A percentile compares a stretch with the other conserved stretches of the same genome.
Conservation (phyloP, 35 echinoderm and acorn worm genomes). For the Strongylocentrotus purpuratus region DNA sequence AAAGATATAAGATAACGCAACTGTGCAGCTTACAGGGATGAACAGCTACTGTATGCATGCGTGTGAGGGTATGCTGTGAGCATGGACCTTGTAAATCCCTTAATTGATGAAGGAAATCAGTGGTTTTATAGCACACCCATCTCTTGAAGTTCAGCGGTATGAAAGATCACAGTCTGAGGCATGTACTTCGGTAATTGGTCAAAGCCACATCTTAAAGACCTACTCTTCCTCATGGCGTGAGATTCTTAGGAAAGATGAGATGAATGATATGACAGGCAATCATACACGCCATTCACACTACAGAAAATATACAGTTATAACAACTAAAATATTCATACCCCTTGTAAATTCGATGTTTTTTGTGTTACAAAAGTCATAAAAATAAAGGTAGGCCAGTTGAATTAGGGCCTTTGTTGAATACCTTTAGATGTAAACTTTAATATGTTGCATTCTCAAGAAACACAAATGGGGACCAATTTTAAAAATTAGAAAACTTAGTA, state of each 20-base stretch:
- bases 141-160: neutral
- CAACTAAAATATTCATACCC: no score
- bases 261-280: slow-evolving; percentile 17
- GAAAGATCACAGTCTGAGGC: neutral
- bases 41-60: neutral
- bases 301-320: no score
- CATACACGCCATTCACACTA: neutral
- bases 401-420: no score
- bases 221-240: neutral
- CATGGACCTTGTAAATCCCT: neutral
- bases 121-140: neutral
- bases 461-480: no score
- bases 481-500: no score
- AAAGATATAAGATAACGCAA: neutral
- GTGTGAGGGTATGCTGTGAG: neutral
- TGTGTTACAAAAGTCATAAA: no score
- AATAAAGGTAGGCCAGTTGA: no score
- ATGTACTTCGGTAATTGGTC: neutral
- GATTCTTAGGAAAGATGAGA: neutral
- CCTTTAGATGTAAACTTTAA: no score
- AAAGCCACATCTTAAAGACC: neutral
- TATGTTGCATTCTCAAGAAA: no score
- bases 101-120: neutral
- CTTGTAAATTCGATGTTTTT: no score
- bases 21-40: neutral